Base-by-base conservation (phyloP, 37 sponge, comb jelly and placozoan species). In the Haliclona indistincta region DNA sequence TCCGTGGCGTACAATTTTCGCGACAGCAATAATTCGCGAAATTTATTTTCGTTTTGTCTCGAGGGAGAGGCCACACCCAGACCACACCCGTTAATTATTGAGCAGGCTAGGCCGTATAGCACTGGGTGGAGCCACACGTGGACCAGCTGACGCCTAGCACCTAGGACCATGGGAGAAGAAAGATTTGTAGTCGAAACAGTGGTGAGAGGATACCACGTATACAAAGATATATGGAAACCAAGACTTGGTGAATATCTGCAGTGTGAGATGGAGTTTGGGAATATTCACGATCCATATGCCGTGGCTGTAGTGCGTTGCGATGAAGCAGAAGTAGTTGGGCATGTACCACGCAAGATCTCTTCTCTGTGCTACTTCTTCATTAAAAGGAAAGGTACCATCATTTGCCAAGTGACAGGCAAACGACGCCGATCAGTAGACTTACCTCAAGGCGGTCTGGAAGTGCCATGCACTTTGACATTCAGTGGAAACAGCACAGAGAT, bases 371-470 rank as follows among this genome's bases (percentile, higher is more conserved):
- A 63, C 17, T 67, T 77, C 28, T 77, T 77, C 53, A 6, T 77
- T 17, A 4, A 54, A 1, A 19, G 66, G 13, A 43, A 53, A 1
- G 78, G 78, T n/a, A 41, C 62, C 0, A 77, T 77, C 23, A 26
- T 10, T 15, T 76, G 77, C 39, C 36, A 42, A 32, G 54, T 77
- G 1, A 77, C 78, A 25, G 54, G 78, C n/a, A 13, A 29, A 25
- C 42, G 78, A 38, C 35, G 67, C 38, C 26, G 0, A n/a, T 64
- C 78, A 32, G 54, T 39, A 17, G 67, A 77, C 25, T 47, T 77
- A 63, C 54, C 78, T 56, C 78, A 77, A 65, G 78, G 78, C 42
- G 68, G 68, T 60, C 44, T 77, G 28, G 68, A 77, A 45, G 66
- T 77, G 37, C 68, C 78, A 11, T 77, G 78, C 3, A 7, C 36